These are phyloP conservation scores for Mesaphorura yosii DNA, from an alignment of 1,140 invertebrate genomes.

Conservation along the genomic window DNA sequence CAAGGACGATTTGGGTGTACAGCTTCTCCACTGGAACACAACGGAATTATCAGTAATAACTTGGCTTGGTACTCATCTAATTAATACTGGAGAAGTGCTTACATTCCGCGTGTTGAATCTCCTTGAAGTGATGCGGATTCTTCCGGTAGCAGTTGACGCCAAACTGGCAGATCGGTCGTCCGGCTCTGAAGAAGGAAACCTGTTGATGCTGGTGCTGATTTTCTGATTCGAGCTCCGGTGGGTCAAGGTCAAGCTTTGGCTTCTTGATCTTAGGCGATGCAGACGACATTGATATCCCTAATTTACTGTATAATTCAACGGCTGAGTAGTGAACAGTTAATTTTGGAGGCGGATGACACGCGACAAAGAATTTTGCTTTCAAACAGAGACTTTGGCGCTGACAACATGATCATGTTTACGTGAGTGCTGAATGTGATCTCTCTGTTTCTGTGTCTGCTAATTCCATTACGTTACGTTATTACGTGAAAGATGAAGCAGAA, in stretches of 20 bases:
- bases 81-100: slow-evolving; percentile 32
- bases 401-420: too few species aligned
- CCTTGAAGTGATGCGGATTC: slow-evolving; percentile 66
- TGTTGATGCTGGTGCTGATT: not conserved
- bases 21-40: not conserved
- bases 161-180: slow-evolving; percentile 45
- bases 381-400: too few species aligned
- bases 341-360: too few species aligned
- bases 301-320: too few species aligned
- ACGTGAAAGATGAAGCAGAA: too few species aligned
- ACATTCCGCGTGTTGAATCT: slow-evolving; percentile 68
- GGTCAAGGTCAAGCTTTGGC: not conserved
- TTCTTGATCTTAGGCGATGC: too few species aligned
- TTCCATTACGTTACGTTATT: too few species aligned
- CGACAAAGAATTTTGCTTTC: too few species aligned
- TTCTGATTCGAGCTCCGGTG: not conserved
- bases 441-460: not conserved
- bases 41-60: not conserved
- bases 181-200: not conserved
- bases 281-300: too few species aligned
- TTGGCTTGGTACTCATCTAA: not conserved
- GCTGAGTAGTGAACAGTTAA: too few species aligned
- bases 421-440: not conserved
- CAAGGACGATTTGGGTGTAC: not conserved
- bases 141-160: slow-evolving; percentile 62